Evolutionary conservation across 2,797 vertebrate species (phyloP).

Genomic region (Acomys russatus): DNA sequence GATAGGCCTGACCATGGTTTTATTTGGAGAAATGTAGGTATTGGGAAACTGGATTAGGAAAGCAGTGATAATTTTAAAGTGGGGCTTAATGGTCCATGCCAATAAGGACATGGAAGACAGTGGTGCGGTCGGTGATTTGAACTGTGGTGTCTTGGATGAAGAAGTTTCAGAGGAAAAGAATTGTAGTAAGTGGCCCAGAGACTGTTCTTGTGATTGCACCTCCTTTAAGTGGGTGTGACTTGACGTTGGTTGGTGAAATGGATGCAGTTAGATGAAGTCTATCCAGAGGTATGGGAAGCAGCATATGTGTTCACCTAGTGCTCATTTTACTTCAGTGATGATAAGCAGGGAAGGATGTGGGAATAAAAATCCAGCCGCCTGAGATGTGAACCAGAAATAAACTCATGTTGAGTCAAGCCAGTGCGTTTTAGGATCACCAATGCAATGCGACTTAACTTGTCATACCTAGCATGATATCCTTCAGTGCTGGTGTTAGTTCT

Average conservation of each 20-base stretch:
- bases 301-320: neutral
- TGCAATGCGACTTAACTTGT: constrained; percentile 28
- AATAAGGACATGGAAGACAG: neutral
- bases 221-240: neutral
- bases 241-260: constrained; percentile 23
- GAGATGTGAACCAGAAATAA: constrained; percentile 11
- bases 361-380: neutral
- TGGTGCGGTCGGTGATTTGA: neutral
- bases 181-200: too few species aligned
- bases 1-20: too few species aligned
- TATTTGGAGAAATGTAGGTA: neutral
- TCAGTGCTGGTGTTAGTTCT: constrained; percentile 19
- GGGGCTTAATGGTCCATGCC: neutral
- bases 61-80: neutral
- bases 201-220: neutral
- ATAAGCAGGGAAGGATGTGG: neutral
- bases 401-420: neutral
- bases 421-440: constrained; percentile 5
- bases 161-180: neutral
- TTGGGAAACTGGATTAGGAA: neutral
- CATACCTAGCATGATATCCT: neutral
- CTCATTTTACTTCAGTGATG: neutral
- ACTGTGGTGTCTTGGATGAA: neutral
- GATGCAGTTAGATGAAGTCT: neutral
- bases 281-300: neutral